Conservation (phyloP, 1,140 invertebrate species). For the Whitmania pigra region DNA sequence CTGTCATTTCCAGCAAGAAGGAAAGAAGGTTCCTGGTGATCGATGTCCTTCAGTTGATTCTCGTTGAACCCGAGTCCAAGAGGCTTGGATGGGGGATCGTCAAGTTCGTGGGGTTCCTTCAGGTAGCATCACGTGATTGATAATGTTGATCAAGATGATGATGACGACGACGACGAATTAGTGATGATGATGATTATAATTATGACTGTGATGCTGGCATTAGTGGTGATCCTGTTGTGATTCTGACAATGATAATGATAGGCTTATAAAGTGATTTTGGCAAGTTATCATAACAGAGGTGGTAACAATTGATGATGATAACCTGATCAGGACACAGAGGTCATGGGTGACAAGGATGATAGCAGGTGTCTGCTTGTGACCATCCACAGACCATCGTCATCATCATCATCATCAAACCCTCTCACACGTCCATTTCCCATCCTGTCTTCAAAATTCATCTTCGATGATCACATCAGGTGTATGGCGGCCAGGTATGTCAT, state of each 20-base stretch:
- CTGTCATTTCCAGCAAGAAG: slow-evolving; percentile 44
- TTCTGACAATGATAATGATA: not conserved
- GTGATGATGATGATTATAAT: not conserved
- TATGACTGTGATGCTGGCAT: not conserved
- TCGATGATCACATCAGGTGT: slow-evolving; percentile 95
- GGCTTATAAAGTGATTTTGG: not conserved
- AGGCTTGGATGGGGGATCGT: slow-evolving; percentile 90
- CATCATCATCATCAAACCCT: slow-evolving; percentile 32
- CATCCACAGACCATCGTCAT: slow-evolving; percentile 64
- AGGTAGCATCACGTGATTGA: slow-evolving; percentile 36
- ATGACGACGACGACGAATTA: not conserved
- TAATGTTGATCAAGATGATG: not conserved
- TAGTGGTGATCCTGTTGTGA: not conserved
- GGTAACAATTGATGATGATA: not conserved
- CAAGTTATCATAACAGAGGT: not conserved
- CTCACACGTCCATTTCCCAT: slow-evolving; percentile 48
- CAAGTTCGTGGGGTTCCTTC: slow-evolving; percentile 65
- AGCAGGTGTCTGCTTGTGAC: slow-evolving; percentile 87
- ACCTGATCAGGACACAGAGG: slow-evolving; percentile 51
- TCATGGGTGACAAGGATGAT: slow-evolving; percentile 83
- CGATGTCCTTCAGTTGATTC: slow-evolving; percentile 79
- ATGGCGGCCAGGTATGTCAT: slow-evolving; percentile 60
- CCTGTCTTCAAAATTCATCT: slow-evolving; percentile 81
- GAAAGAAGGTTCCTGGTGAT: slow-evolving; percentile 85
- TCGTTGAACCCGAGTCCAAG: slow-evolving; percentile 87